Base-by-base conservation (phyloP, 2,888 invertebrate genomes). In the Marronus borbonicus region DNA sequence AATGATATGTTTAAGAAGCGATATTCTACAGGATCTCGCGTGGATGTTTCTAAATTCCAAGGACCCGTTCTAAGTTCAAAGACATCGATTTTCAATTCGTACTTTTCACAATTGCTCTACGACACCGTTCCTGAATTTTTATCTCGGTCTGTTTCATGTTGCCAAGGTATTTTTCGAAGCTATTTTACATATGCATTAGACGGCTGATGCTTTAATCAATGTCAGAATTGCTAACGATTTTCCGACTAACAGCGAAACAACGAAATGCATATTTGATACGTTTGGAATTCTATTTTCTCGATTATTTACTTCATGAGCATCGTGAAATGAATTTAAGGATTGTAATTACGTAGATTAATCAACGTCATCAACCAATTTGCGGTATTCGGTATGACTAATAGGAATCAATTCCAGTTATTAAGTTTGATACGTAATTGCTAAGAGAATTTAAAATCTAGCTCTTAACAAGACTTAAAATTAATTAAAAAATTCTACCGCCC, bases 1-100 rank as follows among this genome's bases (percentile, higher is more conserved):
- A 69, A 69, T 69, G 50, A 50, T 69, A 20, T 69, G 60, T 60
- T 60, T 60, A 60, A 60, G 60, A 60, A 60, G 28, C 60, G 24
- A 24, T 60, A 60, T 60, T 60, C 60, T 3, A 28, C 3, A 20
- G 10, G 24, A 12, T 20, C 12, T 28, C 12, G 12, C 12, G 44
- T 28, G 60, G 60, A 24, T 60, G 60, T 60, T 60, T 24, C 60
- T 2, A 60, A 60, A 60, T 60, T 60, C 60, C 60, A 60, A 60
- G 60, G 60, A 60, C 60, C 20, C 60, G 60, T 60, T 60, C n/a
- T 60, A 28, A 60, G 28, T 60, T 60, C 24, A 60, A 60, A 60
- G 24, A 60, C 60, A 60, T 60, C 60, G 60, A 60, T 60, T 60
- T 60, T 60, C 60, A 60, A 60, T 60, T 60, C 28, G 12, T 20